These are phyloP conservation scores for Plectrocnemia conspersa DNA, from an alignment of 1,140 invertebrate species.

Conservation along the genomic window DNA sequence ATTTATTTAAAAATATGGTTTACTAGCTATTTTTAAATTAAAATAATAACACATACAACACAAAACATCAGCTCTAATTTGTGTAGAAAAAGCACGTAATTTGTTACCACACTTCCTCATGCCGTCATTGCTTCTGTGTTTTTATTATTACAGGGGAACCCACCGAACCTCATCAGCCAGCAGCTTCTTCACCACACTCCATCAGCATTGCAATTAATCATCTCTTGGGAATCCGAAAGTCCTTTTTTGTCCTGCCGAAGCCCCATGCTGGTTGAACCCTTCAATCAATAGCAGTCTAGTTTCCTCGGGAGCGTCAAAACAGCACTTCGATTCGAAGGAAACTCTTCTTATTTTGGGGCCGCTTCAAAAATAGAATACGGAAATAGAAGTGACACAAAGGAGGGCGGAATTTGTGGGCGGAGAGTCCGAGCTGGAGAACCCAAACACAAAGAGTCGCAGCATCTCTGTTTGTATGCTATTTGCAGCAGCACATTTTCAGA, in stretches of 20 bases:
- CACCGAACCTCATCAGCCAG: too few species aligned
- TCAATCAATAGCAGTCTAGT: neutral
- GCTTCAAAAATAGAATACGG: constrained; percentile 6
- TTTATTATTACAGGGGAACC: too few species aligned
- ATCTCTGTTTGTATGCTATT: neutral
- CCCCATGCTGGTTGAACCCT: neutral
- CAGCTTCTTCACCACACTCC: neutral
- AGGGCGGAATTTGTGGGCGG: constrained; percentile 18
- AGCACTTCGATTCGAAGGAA: constrained; percentile 8
- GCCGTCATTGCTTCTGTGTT: too few species aligned
- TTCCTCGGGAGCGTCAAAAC: neutral
- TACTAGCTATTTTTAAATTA: too few species aligned
- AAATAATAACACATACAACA: too few species aligned
- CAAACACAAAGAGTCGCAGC: neutral
- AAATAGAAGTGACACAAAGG: constrained; percentile 18
- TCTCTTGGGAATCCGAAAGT: neutral
- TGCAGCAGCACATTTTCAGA: neutral
- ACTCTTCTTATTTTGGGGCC: constrained; percentile 2
- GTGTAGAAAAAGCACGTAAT: too few species aligned
- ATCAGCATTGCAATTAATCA: constrained; percentile 5
- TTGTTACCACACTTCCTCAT: too few species aligned
- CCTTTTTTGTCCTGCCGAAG: neutral
- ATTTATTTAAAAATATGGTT: too few species aligned
- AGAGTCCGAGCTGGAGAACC: constrained; percentile 6
- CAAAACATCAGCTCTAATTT: too few species aligned